These are phyloP conservation scores for Hyles euphorbiae DNA, from an alignment of 1,140 invertebrate genomes.

Conservation along the genomic window DNA sequence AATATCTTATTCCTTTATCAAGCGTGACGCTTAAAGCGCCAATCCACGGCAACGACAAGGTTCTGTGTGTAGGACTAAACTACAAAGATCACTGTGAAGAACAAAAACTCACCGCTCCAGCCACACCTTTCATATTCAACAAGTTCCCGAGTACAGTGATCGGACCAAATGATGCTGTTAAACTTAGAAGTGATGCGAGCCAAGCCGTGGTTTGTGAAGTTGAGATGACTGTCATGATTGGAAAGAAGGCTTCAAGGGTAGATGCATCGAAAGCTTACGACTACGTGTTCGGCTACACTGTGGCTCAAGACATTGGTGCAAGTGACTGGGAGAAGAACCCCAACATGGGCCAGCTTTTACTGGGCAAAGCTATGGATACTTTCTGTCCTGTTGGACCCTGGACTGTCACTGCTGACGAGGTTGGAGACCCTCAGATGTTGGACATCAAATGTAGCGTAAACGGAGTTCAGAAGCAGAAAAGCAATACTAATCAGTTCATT, in stretches of 20 bases:
- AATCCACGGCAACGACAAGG: constrained; percentile 76
- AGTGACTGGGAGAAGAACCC: constrained; percentile 87
- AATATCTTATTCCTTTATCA: constrained; percentile 25
- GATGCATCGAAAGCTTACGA: constrained; percentile 80
- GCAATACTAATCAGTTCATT: constrained; percentile 86
- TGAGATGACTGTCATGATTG: constrained; percentile 89
- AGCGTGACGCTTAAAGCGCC: constrained; percentile 64
- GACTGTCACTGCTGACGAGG: constrained; percentile 83
- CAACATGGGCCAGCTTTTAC: constrained; percentile 87
- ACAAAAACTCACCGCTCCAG: constrained; percentile 76
- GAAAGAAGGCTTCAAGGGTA: constrained; percentile 83
- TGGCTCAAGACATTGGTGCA: constrained; percentile 87
- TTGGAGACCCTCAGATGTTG: constrained; percentile 83
- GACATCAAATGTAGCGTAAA: constrained; percentile 84
- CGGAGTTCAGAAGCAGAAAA: constrained; percentile 84
- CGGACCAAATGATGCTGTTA: constrained; percentile 82
- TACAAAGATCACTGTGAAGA: constrained; percentile 80
- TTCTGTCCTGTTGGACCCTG: constrained; percentile 87
- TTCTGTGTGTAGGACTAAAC: constrained; percentile 80
- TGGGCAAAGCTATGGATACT: constrained; percentile 83
- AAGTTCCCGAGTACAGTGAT: constrained; percentile 84
- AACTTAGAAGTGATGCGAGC: constrained; percentile 29
- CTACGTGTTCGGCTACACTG: constrained; percentile 89
- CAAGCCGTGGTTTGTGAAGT: constrained; percentile 87
- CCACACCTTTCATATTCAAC: constrained; percentile 79